These are phyloP conservation scores for Standfussiana lucernea DNA, from an alignment of 2,888 invertebrate species.

Conservation along the genomic window DNA sequence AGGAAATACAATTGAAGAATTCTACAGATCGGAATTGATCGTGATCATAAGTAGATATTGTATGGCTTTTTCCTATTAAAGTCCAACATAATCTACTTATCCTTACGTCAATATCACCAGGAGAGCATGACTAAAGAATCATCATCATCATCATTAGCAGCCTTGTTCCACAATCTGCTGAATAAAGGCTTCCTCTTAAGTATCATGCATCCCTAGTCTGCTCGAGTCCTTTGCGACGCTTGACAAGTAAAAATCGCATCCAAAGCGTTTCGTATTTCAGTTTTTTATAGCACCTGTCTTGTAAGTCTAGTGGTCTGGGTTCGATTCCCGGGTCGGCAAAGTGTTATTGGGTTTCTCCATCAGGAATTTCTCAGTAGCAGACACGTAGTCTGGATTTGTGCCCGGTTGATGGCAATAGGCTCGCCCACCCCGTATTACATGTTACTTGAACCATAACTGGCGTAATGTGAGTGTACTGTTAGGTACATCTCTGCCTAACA, in stretches of 20 bases:
- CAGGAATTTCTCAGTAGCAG: not conserved
- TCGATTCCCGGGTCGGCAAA: not conserved
- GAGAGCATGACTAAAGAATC: not conserved
- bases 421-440: too few species aligned
- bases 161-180: not conserved
- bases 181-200: not conserved
- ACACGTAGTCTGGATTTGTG: not conserved
- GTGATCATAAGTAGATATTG: conserved; percentile 74
- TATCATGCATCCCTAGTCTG: not conserved
- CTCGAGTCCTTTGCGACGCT: not conserved
- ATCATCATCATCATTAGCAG: not conserved
- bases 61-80: conserved; percentile 69
- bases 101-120: conserved; percentile 52
- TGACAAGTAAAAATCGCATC: not conserved
- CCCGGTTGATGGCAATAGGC: too few species aligned
- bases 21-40: conserved; percentile 46
- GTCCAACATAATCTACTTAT: conserved; percentile 70
- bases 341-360: not conserved
- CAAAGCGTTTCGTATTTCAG: not conserved
- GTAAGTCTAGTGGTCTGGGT: too few species aligned
- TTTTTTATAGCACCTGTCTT: not conserved
- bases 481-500: too few species aligned
- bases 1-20: not conserved
- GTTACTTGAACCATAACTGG: too few species aligned
- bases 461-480: too few species aligned